A percentile compares a stretch with the other conserved stretches of the same genome.
Conservation (phyloP, 2,888 invertebrate species). For the Ophion costatus region DNA sequence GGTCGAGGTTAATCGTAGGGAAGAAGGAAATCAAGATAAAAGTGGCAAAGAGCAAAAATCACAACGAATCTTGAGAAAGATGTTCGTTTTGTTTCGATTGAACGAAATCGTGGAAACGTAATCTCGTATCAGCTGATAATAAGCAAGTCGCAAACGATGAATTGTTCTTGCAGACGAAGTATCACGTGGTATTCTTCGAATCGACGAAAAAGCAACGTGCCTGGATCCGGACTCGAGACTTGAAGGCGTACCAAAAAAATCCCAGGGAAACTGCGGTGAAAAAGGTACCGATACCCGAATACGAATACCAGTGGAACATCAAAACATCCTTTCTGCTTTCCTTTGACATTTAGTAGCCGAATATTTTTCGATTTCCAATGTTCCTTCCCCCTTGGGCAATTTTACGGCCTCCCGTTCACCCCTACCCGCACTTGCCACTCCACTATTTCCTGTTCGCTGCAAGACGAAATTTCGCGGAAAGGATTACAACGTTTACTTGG, state of each 20-base stretch:
- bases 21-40: neutral
- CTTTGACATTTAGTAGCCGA: neutral
- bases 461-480: constrained; percentile 31
- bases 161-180: constrained; percentile 83
- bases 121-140: too few species aligned
- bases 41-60: neutral
- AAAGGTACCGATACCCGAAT: constrained; percentile 41
- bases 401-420: neutral
- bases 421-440: neutral
- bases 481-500: neutral
- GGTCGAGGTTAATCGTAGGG: too few species aligned
- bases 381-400: neutral
- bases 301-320: neutral
- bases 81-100: neutral
- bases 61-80: neutral
- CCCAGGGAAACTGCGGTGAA: constrained; percentile 13
- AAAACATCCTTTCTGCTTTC: neutral
- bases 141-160: neutral
- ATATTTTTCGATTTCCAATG: neutral
- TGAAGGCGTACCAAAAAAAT: constrained; percentile 81
- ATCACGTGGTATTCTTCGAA: constrained; percentile 86
- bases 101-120: neutral
- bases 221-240: constrained; percentile 83
- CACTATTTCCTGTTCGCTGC: neutral
- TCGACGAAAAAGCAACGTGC: constrained; percentile 79